Evolutionary conservation across 1,140 invertebrate species (phyloP).

Genomic region (Piezodorus guildinii): DNA sequence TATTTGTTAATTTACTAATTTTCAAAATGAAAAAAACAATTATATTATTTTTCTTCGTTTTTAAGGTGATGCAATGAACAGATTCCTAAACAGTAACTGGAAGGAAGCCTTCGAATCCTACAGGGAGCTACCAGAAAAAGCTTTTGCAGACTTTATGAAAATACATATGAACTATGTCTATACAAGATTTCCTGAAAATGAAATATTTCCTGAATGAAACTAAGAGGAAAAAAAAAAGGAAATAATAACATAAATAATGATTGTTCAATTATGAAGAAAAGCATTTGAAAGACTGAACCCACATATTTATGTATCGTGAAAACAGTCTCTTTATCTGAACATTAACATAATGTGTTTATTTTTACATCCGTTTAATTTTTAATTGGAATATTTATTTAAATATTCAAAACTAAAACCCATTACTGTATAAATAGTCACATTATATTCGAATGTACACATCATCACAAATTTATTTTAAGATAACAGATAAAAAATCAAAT

Average conservation of each 20-base stretch:
- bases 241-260: too few relatives aligned
- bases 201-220: conserved; percentile 22
- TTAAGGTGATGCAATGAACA: conserved; percentile 35
- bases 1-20: too few relatives aligned
- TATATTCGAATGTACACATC: too few relatives aligned
- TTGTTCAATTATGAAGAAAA: background rate
- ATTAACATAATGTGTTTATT: background rate
- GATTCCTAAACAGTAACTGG: conserved; percentile 53
- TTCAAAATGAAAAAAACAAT: too few relatives aligned
- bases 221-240: too few relatives aligned
- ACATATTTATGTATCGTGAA: background rate
- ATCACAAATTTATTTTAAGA: too few relatives aligned
- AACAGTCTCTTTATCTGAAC: background rate
- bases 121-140: conserved; percentile 46
- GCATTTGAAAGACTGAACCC: background rate
- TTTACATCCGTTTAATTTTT: background rate
- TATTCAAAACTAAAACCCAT: too few relatives aligned
- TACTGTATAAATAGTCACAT: too few relatives aligned
- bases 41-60: conserved; percentile 15
- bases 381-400: background rate
- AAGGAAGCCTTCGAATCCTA: conserved; percentile 51
- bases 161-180: conserved; percentile 23
- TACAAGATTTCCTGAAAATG: conserved; percentile 19
- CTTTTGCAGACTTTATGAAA: conserved; percentile 28
- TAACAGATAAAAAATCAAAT: too few relatives aligned